Conservation (phyloP, 2,113 vertebrate genomes). For the Ptyas mucosa region DNA sequence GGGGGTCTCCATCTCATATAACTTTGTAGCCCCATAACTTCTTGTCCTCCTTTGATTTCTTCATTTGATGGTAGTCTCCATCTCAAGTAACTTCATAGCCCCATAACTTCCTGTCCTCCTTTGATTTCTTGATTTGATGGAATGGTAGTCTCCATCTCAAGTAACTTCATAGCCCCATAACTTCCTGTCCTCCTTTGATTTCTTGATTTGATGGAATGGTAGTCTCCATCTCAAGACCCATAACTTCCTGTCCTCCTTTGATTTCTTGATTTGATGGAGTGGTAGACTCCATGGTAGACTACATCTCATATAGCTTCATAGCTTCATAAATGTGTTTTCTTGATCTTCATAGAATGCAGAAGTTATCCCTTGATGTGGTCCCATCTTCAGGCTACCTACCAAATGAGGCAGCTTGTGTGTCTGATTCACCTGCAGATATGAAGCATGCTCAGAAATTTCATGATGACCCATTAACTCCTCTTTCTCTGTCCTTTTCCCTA, state of each 20-base stretch:
- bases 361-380: not conserved
- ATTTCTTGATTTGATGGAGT: not conserved
- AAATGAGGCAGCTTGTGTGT: not conserved
- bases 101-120: not conserved
- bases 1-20: not conserved
- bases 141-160: not conserved
- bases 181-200: not conserved
- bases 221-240: not conserved
- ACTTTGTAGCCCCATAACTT: not conserved
- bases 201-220: not conserved
- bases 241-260: not conserved
- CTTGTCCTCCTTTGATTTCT: not conserved
- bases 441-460: not conserved
- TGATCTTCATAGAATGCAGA: not conserved
- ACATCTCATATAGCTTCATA: not conserved
- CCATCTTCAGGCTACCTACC: not conserved
- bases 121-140: not conserved
- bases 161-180: not conserved
- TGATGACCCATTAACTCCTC: not conserved
- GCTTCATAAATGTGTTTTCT: not conserved
- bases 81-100: not conserved
- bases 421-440: not conserved
- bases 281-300: not conserved
- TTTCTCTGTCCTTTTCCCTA: not conserved
- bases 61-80: not conserved